Base-by-base conservation (phyloP, 2,797 vertebrate species). In the Acanthopagrus latus region DNA sequence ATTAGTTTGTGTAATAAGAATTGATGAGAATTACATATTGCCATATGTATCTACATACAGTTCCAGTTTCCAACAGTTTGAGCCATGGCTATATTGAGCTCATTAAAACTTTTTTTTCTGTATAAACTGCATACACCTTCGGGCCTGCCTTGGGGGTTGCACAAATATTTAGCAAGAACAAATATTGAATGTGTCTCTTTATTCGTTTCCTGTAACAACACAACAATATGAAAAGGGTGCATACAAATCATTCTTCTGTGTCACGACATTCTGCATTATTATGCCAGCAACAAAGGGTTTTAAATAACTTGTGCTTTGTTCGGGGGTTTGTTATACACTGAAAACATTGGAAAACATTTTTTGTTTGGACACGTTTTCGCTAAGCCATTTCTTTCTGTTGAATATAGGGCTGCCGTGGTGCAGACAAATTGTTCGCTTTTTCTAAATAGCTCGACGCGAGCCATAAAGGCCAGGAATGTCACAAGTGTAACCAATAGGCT, bases 381-480 rank as follows among this genome's bases (percentile, higher is more conserved):
- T 12, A 8, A 41, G 27, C 7, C 6, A 41, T 54, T 51, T 20
- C 63, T 18, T 23, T 7, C 14, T 44, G 8, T 16, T 44, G n/a
- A 57, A 27, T 46, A 25, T 9, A 51, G 55, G 66, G 44, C 38
- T 38, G 7, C 38, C 18, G 46, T 14, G 33, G 17, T n/a, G 29
- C 6, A 51, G 54, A 78, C 66, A 48, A 76, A 68, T 13, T 70
- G 43, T 58, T 46, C 55, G 64, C 5, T 33, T 48, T 29, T 67
- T 76, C 51, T 16, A 64, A 73, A 76, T 52, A 33, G 9, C 55
- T 50, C 25, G 27, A 77, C 29, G 44, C 7, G 51, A 27, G 21
- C 21, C 29, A 48, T 66, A 81, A 81, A 81, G 64, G 64, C 27
- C 71, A 78, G 3, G 3, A 29, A 58, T 82, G 69, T 60, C 74